Percentiles rank a stretch among this genome's conserved stretches.
Evolutionary conservation across 2,113 vertebrate genomes (phyloP).

Genomic region (Guaruba guarouba): DNA sequence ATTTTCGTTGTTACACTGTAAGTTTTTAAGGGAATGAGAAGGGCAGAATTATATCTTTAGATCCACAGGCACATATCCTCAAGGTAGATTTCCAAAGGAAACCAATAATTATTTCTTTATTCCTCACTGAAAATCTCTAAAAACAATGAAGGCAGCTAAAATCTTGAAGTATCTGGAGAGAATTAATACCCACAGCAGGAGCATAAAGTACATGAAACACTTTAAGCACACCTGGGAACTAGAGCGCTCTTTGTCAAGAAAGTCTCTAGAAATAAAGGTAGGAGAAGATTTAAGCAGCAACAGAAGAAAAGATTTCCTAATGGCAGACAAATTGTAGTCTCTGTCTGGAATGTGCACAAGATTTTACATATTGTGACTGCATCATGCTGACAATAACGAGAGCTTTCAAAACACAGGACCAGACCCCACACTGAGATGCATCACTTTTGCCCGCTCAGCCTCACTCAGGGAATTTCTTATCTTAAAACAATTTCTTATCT

Average conservation of each 20-base stretch:
- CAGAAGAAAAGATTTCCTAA: not conserved
- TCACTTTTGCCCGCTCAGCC: not conserved
- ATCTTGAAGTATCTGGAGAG: not conserved
- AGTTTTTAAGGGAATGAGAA: not conserved
- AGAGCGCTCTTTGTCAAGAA: not conserved
- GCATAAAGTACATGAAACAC: not conserved
- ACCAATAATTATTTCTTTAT: not conserved
- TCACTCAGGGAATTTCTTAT: not conserved
- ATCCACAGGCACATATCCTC: fast-evolving
- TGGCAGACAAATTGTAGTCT: not conserved
- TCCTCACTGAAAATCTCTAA: not conserved
- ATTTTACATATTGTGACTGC: not conserved
- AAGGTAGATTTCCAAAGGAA: not conserved
- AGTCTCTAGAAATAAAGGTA: not conserved
- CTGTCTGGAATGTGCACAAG: not conserved
- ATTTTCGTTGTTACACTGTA: not conserved
- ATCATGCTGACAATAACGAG: not conserved
- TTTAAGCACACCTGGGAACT: not conserved
- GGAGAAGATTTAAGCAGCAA: not conserved
- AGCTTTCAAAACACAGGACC: not conserved
- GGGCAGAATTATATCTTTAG: not conserved
- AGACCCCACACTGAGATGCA: not conserved
- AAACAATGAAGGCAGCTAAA: not conserved
- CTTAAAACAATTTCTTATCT: not conserved
- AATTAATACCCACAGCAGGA: not conserved